Evolutionary conservation across 1,140 invertebrate species (phyloP).

Genomic region (Octopus bimaculoides): DNA sequence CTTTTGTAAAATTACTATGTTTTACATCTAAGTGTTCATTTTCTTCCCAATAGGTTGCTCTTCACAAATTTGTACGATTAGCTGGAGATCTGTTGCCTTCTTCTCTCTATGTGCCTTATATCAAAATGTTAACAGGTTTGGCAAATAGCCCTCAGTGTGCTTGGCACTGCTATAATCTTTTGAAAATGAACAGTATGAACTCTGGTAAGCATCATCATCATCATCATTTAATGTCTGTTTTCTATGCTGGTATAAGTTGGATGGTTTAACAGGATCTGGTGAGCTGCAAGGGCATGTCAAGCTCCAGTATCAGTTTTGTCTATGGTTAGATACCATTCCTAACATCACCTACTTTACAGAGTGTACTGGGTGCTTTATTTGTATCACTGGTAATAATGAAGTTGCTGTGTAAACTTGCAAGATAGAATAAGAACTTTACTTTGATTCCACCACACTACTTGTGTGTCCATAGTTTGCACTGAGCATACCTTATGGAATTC

Average conservation of each 20-base stretch:
- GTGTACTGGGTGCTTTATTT: no score
- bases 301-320: not conserved
- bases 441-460: no score
- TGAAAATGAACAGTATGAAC: constrained; percentile 70
- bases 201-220: constrained; percentile 28
- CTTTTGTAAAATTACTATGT: no score
- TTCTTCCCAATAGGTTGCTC: constrained; percentile 39
- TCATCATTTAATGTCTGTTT: not conserved
- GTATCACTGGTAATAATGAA: no score
- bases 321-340: no score
- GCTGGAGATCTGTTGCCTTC: constrained; percentile 84
- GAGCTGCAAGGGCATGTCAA: not conserved
- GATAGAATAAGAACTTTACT: no score
- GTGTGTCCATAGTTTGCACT: no score
- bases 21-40: not conserved
- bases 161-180: constrained; percentile 79
- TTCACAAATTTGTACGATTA: constrained; percentile 87
- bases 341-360: no score
- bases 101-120: constrained; percentile 80
- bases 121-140: constrained; percentile 81
- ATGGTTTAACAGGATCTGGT: not conserved
- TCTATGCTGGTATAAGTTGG: not conserved
- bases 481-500: no score
- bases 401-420: no score
- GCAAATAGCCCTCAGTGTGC: constrained; percentile 72